Percentiles rank a stretch among this genome's conserved stretches.
These are phyloP conservation scores for Mesorhabditis sp. DNA, from an alignment of 2,888 invertebrate genomes.

Conservation along the genomic window DNA sequence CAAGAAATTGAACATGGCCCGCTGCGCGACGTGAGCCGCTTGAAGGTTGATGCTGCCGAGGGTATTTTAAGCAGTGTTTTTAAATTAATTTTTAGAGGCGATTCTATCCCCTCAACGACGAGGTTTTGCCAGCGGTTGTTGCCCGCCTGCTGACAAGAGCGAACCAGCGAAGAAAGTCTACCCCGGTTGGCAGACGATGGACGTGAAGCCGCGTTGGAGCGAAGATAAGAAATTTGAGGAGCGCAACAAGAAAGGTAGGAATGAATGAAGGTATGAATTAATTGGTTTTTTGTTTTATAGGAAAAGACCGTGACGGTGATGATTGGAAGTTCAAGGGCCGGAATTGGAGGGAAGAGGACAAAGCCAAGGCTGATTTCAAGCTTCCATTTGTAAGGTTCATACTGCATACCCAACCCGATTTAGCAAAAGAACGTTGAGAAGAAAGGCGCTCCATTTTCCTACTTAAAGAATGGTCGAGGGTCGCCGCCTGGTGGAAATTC, in stretches of 20 bases:
- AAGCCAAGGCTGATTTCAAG: slow-evolving; percentile 32
- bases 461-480: background rate
- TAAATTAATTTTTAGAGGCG: slow-evolving; percentile 9
- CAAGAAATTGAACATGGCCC: slow-evolving; percentile 47
- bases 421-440: slow-evolving; percentile 21
- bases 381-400: slow-evolving; percentile 48
- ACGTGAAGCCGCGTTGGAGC: background rate
- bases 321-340: slow-evolving; percentile 10
- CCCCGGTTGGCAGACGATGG: background rate
- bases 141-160: slow-evolving; percentile 34
- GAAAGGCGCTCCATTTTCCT: background rate
- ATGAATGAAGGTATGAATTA: background rate
- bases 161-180: slow-evolving; percentile 20
- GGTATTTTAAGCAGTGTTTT: background rate
- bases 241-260: background rate
- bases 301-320: slow-evolving; percentile 10
- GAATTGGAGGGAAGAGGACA: slow-evolving; percentile 7
- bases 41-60: background rate
- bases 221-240: background rate
- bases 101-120: slow-evolving; percentile 51
- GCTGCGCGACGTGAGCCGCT: slow-evolving; percentile 8
- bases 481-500: background rate
- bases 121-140: slow-evolving; percentile 49
- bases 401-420: slow-evolving; percentile 6
- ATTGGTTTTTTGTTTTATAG: background rate